Conservation (phyloP, 2,113 vertebrate genomes). For the Bubo bubo region DNA sequence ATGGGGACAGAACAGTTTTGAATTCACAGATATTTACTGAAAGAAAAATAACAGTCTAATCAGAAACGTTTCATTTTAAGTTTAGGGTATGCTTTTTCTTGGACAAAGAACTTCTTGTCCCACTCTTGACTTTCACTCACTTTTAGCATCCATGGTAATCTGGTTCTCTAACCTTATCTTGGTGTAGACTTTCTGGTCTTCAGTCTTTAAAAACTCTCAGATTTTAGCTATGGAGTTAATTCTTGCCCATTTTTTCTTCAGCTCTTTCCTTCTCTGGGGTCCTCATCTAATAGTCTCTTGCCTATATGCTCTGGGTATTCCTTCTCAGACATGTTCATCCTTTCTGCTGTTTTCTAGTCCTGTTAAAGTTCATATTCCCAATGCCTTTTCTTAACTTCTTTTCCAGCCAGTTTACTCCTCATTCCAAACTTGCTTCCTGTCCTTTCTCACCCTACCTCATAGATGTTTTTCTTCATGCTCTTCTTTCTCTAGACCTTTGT, state of each 20-base stretch:
- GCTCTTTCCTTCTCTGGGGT: not conserved
- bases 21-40: not conserved
- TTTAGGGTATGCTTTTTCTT: not conserved
- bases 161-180: not conserved
- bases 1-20: not conserved
- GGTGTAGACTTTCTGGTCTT: not conserved
- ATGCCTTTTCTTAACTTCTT: not conserved
- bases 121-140: not conserved
- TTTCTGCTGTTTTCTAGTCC: not conserved
- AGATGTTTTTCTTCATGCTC: not conserved
- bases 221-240: not conserved
- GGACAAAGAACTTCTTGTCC: not conserved
- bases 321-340: not conserved
- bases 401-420: not conserved
- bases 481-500: not conserved
- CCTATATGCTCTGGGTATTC: not conserved
- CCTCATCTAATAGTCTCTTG: not conserved
- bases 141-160: not conserved
- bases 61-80: not conserved
- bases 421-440: not conserved
- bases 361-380: not conserved
- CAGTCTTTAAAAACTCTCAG: not conserved
- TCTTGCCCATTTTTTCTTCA: not conserved
- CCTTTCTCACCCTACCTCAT: not conserved
- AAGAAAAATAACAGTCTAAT: not conserved